Evolutionary conservation across 2,888 invertebrate species (phyloP).

Genomic region (Pinctada fucata): DNA sequence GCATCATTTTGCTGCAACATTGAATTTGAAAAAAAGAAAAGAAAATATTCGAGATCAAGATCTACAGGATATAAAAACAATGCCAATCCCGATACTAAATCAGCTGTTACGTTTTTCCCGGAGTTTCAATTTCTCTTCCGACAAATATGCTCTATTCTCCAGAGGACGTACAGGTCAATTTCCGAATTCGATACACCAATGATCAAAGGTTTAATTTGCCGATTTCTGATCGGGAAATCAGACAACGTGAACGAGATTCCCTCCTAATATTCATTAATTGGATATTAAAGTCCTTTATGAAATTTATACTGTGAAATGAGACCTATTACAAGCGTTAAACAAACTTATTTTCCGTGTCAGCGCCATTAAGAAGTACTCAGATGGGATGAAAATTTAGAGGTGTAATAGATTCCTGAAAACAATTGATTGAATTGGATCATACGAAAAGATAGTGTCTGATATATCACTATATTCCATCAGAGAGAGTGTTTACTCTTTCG

Average conservation of each 20-base stretch:
- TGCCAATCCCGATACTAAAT: not conserved
- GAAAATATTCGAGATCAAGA: too few species aligned
- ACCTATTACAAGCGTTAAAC: not conserved
- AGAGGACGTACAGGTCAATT: not conserved
- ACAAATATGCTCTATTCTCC: not conserved
- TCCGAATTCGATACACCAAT: not conserved
- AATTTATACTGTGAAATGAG: conserved; percentile 23
- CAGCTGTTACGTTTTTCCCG: not conserved
- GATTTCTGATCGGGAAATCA: not conserved
- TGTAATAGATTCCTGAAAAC: conserved; percentile 1
- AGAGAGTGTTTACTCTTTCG: too few species aligned
- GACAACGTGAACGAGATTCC: not conserved
- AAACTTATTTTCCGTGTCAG: conserved; percentile 2
- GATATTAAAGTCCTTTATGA: conserved; percentile 29
- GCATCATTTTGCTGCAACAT: too few species aligned
- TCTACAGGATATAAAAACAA: too few species aligned
- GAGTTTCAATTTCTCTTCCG: not conserved
- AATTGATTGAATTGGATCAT: conserved; percentile 1
- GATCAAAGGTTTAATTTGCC: conserved; percentile 1
- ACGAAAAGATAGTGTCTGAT: not conserved
- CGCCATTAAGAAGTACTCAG: not conserved
- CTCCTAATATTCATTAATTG: conserved; percentile 26
- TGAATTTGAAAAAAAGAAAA: too few species aligned
- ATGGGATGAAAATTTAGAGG: not conserved
- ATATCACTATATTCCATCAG: too few species aligned